Base-by-base conservation (phyloP, 2,113 vertebrate species). In the Sinocyclocheilus anophthalmus region DNA sequence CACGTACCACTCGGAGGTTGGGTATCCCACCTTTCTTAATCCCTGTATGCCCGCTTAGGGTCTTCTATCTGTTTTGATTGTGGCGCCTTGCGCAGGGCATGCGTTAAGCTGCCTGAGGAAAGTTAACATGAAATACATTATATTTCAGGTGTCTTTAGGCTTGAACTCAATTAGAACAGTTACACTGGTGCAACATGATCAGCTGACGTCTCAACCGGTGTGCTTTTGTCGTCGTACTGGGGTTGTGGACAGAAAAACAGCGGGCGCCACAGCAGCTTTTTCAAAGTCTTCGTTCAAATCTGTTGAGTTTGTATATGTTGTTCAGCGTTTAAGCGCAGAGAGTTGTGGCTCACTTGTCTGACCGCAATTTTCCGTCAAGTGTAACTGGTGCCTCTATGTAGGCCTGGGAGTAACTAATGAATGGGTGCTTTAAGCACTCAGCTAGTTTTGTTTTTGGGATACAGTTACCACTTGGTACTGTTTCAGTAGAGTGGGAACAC, bases 291-390 rank as follows among this genome's bases (percentile, higher is more conserved):
- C 22, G 3, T 76, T 73, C 45, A 76, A 24, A 75, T 45, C 65
- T 79, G 87, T 81, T 81, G 76, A 83, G 77, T 83, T 90, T 87
- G 88, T 90, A 85, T 77, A 85, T 89, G 90, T 88, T 90, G 88
- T 88, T 88, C 85, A 86, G 73, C 42, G 20, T 73, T 76, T 4
- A 67, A 48, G 50, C 33, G 63, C 39, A 39, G 22, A 22, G 5
- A 24, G 9, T 57, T 45, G 83, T 88, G 83, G 83, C 30, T 86
- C 42, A 81, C 4, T 75, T 84, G 39, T 50, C 73, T 84, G 67
- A 83, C 57, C 83, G 67, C 77, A 88, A n/a, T 75, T 69, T 72
- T 42, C 59, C 76, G 13, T 65, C 39, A 37, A 50, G 5, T 53
- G 14, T 26, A 8, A 61, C 26, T 12, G 37, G 22, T 63, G 63